A percentile compares a stretch with the other conserved stretches of the same genome.
phyloP scores from a whole-genome alignment of 2,888 invertebrate species.

The Nymphalis polychloros region DNA sequence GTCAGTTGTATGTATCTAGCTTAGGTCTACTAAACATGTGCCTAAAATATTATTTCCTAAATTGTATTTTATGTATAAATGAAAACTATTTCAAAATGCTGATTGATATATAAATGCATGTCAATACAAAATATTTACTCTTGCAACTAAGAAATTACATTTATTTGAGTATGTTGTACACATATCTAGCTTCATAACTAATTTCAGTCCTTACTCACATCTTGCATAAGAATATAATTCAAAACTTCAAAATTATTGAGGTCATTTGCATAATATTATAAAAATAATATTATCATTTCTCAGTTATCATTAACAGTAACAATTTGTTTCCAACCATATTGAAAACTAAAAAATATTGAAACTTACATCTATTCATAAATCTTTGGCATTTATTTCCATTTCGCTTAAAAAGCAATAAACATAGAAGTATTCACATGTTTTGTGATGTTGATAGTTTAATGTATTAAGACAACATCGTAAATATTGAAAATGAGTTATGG shows the following conservation, averaged over 20 bases:
- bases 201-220: slow-evolving; percentile 74
- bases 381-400: slow-evolving; percentile 72
- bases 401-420: slow-evolving; percentile 57
- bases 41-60: slow-evolving; percentile 29
- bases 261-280: slow-evolving; percentile 66
- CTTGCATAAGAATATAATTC: slow-evolving; percentile 65
- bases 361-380: slow-evolving; percentile 75
- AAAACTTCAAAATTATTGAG: slow-evolving; percentile 65
- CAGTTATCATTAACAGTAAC: slow-evolving; percentile 69
- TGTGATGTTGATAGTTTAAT: slow-evolving; percentile 54
- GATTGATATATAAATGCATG: slow-evolving; percentile 52
- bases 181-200: slow-evolving; percentile 58
- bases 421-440: slow-evolving; percentile 52
- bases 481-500: slow-evolving; percentile 46
- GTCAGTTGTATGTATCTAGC: slow-evolving; percentile 31
- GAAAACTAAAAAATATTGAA: slow-evolving; percentile 58
- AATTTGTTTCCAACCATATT: slow-evolving; percentile 76
- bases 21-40: slow-evolving; percentile 34
- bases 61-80: slow-evolving; percentile 33
- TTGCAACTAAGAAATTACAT: slow-evolving; percentile 55
- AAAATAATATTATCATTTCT: slow-evolving; percentile 67
- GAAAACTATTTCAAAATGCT: slow-evolving; percentile 39
- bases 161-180: slow-evolving; percentile 53
- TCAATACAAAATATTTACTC: slow-evolving; percentile 44
- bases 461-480: slow-evolving; percentile 3